Evolutionary conservation across 2,888 invertebrate genomes (phyloP).

Genomic region (Latrodectus hesperus): DNA sequence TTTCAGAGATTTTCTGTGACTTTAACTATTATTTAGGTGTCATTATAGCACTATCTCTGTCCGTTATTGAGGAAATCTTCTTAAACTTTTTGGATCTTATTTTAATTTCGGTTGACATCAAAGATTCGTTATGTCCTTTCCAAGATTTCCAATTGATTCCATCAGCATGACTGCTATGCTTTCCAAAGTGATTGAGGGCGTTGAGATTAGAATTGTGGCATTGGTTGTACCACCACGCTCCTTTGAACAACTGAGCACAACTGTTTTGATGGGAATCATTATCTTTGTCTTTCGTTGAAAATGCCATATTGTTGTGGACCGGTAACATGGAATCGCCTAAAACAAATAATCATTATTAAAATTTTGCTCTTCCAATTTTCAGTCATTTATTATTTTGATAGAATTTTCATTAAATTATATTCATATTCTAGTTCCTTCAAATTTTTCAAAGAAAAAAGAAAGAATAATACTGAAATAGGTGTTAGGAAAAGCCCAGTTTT

Average conservation of each 20-base stretch:
- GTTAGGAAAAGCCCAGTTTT: too few relatives aligned
- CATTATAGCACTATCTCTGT: too few relatives aligned
- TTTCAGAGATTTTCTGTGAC: too few relatives aligned
- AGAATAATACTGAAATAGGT: too few relatives aligned
- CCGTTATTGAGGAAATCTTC: not conserved
- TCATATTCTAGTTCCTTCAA: too few relatives aligned
- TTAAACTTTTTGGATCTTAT: conserved; percentile 66
- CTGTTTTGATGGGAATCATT: conserved; percentile 25
- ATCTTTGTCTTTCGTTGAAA: conserved; percentile 41
- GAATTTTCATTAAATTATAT: too few relatives aligned
- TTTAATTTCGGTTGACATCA: conserved; percentile 72
- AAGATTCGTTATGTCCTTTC: conserved; percentile 72
- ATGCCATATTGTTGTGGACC: conserved; percentile 14
- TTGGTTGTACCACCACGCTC: conserved; percentile 72
- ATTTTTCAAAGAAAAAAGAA: too few relatives aligned
- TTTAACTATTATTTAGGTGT: too few relatives aligned
- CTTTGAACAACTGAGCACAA: conserved; percentile 70
- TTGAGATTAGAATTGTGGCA: conserved; percentile 72
- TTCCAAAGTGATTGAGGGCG: conserved; percentile 71
- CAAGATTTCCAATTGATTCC: conserved; percentile 72
- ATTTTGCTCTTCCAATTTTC: too few relatives aligned
- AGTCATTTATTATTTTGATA: too few relatives aligned
- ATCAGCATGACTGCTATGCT: conserved; percentile 71
- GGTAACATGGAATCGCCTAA: conserved; percentile 27
- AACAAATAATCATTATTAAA: not conserved